Percentiles rank a stretch among this genome's conserved stretches.
These are phyloP conservation scores for Sarcophaga peregrina DNA, from an alignment of 1,140 invertebrate genomes.

Conservation along the genomic window DNA sequence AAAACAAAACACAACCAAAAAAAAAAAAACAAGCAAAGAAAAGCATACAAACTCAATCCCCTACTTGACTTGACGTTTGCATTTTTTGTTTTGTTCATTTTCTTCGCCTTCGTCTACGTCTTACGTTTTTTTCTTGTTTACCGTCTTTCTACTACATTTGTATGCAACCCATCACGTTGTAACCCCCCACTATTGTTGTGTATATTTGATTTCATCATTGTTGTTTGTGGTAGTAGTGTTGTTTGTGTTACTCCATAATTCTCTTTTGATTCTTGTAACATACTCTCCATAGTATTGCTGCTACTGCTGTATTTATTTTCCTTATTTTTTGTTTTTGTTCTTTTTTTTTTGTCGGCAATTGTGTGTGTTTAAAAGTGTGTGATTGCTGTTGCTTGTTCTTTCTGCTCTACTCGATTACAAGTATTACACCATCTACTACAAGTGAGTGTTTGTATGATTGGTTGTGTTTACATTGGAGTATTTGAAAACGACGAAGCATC, in stretches of 20 bases:
- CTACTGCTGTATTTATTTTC: background rate
- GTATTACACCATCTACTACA: background rate
- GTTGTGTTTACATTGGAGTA: background rate
- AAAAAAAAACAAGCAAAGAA: too few relatives aligned
- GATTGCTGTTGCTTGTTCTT: background rate
- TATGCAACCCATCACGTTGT: background rate
- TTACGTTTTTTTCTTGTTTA: background rate
- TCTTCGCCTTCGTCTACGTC: background rate
- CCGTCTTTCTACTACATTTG: background rate
- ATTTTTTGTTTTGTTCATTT: background rate
- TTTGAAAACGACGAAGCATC: background rate
- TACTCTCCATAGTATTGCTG: background rate
- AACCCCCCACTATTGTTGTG: background rate
- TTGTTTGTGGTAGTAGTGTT: background rate
- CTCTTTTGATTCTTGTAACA: slow-evolving; percentile 10
- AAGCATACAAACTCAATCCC: background rate
- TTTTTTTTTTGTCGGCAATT: background rate
- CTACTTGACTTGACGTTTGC: slow-evolving; percentile 19
- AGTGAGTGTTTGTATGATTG: slow-evolving; percentile 6
- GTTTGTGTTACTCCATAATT: slow-evolving; percentile 16
- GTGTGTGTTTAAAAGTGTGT: too few relatives aligned
- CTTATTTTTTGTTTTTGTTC: too few relatives aligned
- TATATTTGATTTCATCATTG: slow-evolving; percentile 5
- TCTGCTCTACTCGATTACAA: slow-evolving; percentile 1
- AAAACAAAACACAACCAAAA: background rate